Evolutionary conservation across 1,140 invertebrate species (phyloP).

Genomic region (Ostrea edulis): DNA sequence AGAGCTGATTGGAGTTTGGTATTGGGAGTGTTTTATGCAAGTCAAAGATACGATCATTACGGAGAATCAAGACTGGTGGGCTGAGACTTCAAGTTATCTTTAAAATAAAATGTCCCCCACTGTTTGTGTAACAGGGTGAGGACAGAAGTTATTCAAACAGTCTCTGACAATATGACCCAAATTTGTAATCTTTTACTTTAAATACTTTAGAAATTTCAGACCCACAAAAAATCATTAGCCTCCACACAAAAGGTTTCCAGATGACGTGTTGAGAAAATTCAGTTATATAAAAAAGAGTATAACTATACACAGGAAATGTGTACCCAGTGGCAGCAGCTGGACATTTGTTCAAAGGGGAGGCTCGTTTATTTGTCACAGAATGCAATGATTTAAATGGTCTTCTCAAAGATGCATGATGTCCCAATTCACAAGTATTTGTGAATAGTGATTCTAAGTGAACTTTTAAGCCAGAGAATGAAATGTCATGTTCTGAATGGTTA

Average conservation of each 20-base stretch:
- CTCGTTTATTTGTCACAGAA: background rate
- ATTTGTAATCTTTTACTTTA: background rate
- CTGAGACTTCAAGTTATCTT: no score
- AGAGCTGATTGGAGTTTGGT: no score
- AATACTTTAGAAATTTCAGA: background rate
- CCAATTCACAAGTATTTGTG: background rate
- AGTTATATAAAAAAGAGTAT: background rate
- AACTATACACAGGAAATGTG: background rate
- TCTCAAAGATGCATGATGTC: background rate
- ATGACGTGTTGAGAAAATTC: background rate
- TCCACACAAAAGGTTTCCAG: slow-evolving; percentile 6
- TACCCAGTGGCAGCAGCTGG: background rate
- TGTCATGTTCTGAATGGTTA: background rate
- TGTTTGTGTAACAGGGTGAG: background rate
- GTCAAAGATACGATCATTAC: no score
- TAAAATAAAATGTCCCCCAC: background rate
- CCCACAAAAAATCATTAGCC: background rate
- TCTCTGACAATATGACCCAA: background rate
- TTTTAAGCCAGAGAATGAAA: background rate
- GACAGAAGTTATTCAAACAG: background rate
- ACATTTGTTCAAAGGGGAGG: background rate
- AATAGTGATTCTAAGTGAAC: background rate
- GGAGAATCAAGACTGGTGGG: no score
- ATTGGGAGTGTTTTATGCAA: no score
- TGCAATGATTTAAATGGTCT: background rate